Evolutionary conservation across 2,888 invertebrate species (phyloP), one percentile per base, ranked within the genome.

Genomic region (Leuctra nigra): DNA sequence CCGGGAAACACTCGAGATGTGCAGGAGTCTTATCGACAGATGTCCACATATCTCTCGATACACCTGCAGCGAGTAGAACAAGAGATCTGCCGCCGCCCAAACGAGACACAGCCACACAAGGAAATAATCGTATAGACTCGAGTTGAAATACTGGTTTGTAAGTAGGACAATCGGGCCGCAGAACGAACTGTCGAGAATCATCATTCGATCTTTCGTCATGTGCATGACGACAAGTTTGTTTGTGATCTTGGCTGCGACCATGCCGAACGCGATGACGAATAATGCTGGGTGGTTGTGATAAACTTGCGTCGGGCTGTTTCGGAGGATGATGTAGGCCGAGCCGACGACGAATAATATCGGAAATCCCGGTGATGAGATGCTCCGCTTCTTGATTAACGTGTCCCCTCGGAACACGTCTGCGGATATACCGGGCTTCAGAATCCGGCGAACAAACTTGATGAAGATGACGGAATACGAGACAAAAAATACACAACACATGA

Each of bases 391-490:
- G n/a, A n/a, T n/a, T n/a, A n/a, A n/a, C 6, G 29, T 29, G 6
- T 29, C 7, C 29, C 29, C 29, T 7, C 7, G 6, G 6, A 29
- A 6, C 6, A 7, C 11, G 6, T 29, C 29, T 29, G 29, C 29
- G 1, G 20, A 20, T 20, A 20, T n/a, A n/a, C n/a, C n/a, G 1
- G 44, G n/a, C 44, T 23, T 44, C n/a, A 44, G 2, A 20, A 44
- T n/a, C 6, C 23, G 9, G 6, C n/a, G 23, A 1, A 44, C 20
- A 44, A 44, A 44, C 16, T 39, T 16, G 18, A 39, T 4, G 73
- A 82, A 7, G n/a, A 47, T 29, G 20, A 50, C 14, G 7, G 22
- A 2, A 20, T 33, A 23, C 11, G 35, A 20, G 20, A 50, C 35
- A 18, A 50, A 33, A 48, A 38, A 55, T 7, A 16, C 16, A 25